Evolutionary conservation across 2,797 vertebrate genomes (phyloP), one percentile per base, ranked within the genome.

Genomic region (Glossophaga mutica): DNA sequence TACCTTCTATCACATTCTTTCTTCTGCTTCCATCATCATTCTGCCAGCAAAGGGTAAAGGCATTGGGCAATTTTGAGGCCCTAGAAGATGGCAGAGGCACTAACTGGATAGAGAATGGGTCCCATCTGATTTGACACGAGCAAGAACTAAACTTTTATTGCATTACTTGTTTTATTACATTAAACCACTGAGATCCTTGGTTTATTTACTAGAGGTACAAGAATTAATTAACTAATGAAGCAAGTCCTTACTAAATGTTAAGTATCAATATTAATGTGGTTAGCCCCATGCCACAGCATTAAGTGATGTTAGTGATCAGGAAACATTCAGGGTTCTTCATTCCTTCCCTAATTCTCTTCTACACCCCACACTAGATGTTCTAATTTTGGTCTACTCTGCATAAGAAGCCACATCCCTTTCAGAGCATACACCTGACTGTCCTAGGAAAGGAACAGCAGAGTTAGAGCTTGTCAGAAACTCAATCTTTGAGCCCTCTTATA

Each of bases 381-480:
- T 84, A 50, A 52, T 59, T 46, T 91, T 92, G 87, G 39, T 46
- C 19, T 9, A 50, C 67, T 65, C 0, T 90, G 6, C 6, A 5
- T 86, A 81, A 70, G 87, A 95, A 93, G 14, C 15, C 37, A 81
- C 85, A 59, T 89, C 10, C 39, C 26, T 74, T 81, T 84, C 22
- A 74, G 37, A 94, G 14, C 42, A 87, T 87, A 94, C 92, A 95
- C 21, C 2, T 32, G 67, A 57, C 34, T 81, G 10, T 68, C 50
- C 42, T 70, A 73, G 9, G 81, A 76, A 96, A 94, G 22, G 7
- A 90, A 96, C 77, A 86, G 0, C 14, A 92, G 71, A 89, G 4
- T 77, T 81, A 81, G 73, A 77, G 73, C 65, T 91, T 91, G 39
- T 77, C 3, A 96, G 84, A 96, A 97, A 67, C 1, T 95, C 71